phyloP scores from a whole-genome alignment of 2,797 vertebrate species.

The Betta splendens region DNA sequence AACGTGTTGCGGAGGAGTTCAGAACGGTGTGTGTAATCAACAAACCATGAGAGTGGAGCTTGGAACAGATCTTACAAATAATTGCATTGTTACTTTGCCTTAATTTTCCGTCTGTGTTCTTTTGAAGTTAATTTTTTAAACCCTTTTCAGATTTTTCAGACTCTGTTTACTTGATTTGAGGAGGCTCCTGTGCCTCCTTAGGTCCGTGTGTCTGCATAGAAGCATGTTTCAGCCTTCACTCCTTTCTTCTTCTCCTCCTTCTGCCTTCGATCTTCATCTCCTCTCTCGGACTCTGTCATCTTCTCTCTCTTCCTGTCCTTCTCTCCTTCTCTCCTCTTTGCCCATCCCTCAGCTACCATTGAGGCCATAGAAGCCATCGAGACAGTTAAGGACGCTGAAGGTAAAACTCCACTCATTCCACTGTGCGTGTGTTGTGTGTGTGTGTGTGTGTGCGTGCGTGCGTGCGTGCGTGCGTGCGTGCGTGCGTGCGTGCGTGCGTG shows the following conservation, averaged over 20 bases:
- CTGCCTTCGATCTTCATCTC: slow-evolving; percentile 47
- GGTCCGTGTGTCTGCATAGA: slow-evolving; percentile 46
- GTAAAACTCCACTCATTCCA: slow-evolving; percentile 76
- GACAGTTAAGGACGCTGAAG: slow-evolving; percentile 81
- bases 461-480: slow-evolving; percentile 22
- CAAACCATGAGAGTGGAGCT: no score
- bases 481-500: slow-evolving; percentile 7
- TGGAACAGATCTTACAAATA: background rate
- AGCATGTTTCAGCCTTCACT: slow-evolving; percentile 77
- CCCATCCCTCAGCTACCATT: slow-evolving; percentile 86
- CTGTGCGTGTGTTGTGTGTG: slow-evolving; percentile 35
- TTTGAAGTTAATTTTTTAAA: no score
- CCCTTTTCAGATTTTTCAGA: no score
- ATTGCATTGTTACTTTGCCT: background rate
- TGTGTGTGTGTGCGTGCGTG: slow-evolving; percentile 26
- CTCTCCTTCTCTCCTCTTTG: slow-evolving; percentile 63
- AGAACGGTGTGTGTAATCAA: background rate
- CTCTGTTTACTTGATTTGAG: background rate
- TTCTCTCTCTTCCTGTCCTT: slow-evolving; percentile 43
- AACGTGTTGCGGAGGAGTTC: background rate
- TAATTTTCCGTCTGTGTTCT: background rate
- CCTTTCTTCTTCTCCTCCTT: slow-evolving; percentile 52
- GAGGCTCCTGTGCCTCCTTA: slow-evolving; percentile 2
- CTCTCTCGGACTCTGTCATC: slow-evolving; percentile 42
- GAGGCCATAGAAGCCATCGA: slow-evolving; percentile 85